phyloP scores from a whole-genome alignment of 2,113 vertebrate species.

The Sinocyclocheilus anophthalmus region DNA sequence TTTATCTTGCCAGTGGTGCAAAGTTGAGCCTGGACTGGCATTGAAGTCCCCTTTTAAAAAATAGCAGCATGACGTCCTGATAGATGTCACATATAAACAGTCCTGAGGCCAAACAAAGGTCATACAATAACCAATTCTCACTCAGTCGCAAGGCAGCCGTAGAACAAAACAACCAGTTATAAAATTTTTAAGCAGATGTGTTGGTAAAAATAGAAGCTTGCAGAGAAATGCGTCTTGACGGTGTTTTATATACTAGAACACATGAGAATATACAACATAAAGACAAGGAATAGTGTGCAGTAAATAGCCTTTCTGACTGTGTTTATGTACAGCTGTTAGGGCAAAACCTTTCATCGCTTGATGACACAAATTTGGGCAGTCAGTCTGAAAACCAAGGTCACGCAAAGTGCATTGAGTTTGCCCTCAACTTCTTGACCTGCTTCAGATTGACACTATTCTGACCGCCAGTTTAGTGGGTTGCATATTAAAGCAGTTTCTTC shows the following conservation, averaged over 20 bases:
- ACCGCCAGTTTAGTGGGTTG: background rate
- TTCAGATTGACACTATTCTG: background rate
- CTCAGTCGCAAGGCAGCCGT: too few species aligned
- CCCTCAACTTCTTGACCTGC: constrained; percentile 18
- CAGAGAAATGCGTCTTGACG: background rate
- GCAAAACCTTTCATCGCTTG: background rate
- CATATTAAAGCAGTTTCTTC: background rate
- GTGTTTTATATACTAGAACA: too few species aligned
- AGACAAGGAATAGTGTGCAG: background rate
- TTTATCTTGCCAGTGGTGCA: background rate
- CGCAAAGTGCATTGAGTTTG: constrained; percentile 3
- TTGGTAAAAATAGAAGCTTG: constrained; percentile 3
- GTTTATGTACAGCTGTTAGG: constrained; percentile 1
- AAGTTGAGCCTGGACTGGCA: background rate
- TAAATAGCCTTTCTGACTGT: constrained; percentile 15
- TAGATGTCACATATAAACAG: background rate
- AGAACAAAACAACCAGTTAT: background rate
- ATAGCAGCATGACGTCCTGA: background rate
- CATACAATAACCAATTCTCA: background rate
- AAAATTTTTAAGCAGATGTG: background rate
- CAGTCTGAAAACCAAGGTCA: constrained; percentile 27
- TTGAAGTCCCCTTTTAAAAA: background rate
- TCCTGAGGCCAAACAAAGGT: constrained; percentile 14
- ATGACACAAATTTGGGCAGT: constrained; percentile 6
- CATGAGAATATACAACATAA: background rate